These are phyloP conservation scores for Aphidius ervi DNA, from an alignment of 1,140 invertebrate genomes.

Conservation along the genomic window DNA sequence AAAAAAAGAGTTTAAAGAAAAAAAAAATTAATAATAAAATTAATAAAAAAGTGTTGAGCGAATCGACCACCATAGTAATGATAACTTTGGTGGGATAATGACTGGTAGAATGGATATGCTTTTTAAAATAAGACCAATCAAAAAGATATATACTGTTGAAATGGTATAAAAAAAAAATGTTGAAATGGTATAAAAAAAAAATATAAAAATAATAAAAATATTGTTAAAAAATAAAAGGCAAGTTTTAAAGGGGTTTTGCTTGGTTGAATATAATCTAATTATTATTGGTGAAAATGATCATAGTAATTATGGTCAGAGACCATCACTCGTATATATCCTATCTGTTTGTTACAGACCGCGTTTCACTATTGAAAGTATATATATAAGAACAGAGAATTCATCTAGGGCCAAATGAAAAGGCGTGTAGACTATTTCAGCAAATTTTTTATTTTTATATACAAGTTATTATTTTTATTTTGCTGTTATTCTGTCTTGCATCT, in stretches of 20 bases:
- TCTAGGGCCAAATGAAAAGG: constrained; percentile 8
- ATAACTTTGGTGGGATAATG: constrained; percentile 44
- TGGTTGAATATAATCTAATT: constrained; percentile 45
- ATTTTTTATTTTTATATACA: too few species aligned
- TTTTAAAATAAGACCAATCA: not conserved
- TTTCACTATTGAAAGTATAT: too few species aligned
- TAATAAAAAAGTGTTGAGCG: constrained; percentile 17
- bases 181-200: not conserved
- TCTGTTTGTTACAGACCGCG: constrained; percentile 7
- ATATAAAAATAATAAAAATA: constrained; percentile 20
- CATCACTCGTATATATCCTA: constrained; percentile 12
- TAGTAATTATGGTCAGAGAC: constrained; percentile 42
- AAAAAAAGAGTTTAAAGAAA: constrained; percentile 19
- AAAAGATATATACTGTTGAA: constrained; percentile 3
- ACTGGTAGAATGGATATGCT: constrained; percentile 27
- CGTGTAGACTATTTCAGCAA: not conserved
- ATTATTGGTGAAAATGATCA: constrained; percentile 45
- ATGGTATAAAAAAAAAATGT: not conserved
- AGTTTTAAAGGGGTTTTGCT: constrained; percentile 14
- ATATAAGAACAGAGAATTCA: too few species aligned
- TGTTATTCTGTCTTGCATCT: too few species aligned
- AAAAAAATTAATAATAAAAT: constrained; percentile 32
- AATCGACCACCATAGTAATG: constrained; percentile 42
- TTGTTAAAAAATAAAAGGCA: constrained; percentile 19
- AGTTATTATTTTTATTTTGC: too few species aligned